Conservation (phyloP, 2,113 vertebrate genomes). For the Holacanthus passer region DNA sequence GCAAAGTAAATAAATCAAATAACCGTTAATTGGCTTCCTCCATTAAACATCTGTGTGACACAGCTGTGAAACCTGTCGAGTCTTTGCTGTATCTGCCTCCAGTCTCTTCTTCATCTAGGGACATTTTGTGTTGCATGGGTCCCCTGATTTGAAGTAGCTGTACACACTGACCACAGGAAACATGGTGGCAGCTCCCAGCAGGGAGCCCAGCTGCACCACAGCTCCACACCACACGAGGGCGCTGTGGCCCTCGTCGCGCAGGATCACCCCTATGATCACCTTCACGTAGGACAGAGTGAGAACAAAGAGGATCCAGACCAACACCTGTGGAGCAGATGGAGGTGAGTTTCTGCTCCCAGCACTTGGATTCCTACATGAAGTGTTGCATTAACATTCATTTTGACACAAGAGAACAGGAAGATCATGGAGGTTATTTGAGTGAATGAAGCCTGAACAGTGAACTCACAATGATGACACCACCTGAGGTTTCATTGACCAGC, state of each 20-base stretch:
- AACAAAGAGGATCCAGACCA: slow-evolving; percentile 84
- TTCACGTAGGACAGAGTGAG: slow-evolving; percentile 88
- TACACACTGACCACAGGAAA: slow-evolving; percentile 87
- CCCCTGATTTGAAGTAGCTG: slow-evolving; percentile 81
- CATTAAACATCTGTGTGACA: background rate
- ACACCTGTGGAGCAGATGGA: slow-evolving; percentile 75
- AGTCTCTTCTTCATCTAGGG: slow-evolving; percentile 31
- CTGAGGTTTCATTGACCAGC: slow-evolving; percentile 70
- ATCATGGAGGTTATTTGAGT: background rate
- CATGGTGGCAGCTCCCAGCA: slow-evolving; percentile 86
- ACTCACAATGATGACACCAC: slow-evolving; percentile 84
- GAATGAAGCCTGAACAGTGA: background rate
- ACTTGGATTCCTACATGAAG: background rate
- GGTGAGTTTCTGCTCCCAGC: background rate
- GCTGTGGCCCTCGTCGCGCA: slow-evolving; percentile 87
- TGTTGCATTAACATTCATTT: background rate
- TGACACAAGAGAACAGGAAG: background rate
- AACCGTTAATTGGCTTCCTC: background rate
- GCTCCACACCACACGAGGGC: slow-evolving; percentile 90
- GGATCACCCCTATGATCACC: slow-evolving; percentile 86
- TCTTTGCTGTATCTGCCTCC: background rate
- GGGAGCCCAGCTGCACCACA: slow-evolving; percentile 89
- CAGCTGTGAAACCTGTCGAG: background rate
- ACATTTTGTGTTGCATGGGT: slow-evolving; percentile 84
- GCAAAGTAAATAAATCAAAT: background rate